Conservation (phyloP, 1,140 invertebrate species). For the Goniozus legneri region DNA sequence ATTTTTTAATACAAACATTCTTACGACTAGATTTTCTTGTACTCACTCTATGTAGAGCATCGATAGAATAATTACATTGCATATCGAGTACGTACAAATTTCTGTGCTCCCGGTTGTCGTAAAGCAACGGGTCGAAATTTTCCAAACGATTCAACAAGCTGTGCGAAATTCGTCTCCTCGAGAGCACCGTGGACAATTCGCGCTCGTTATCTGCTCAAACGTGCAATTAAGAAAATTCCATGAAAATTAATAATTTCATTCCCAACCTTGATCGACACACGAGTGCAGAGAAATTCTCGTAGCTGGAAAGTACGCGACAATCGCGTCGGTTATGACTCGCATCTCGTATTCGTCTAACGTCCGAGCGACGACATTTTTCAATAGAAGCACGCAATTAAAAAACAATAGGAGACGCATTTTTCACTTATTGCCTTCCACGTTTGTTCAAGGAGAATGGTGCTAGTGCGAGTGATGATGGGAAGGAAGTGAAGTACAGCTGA, state of each 20-base stretch:
- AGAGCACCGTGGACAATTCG: slow-evolving; percentile 15
- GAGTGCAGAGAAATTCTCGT: slow-evolving; percentile 21
- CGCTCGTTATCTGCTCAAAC: slow-evolving; percentile 9
- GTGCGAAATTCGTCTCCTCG: slow-evolving; percentile 4
- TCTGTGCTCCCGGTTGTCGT: slow-evolving; percentile 13
- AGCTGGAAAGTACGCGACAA: slow-evolving; percentile 11
- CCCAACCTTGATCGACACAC: slow-evolving; percentile 20
- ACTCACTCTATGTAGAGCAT: slow-evolving; percentile 8
- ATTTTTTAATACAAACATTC: too few species aligned
- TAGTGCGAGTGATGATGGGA: too few species aligned
- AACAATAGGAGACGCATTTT: too few species aligned
- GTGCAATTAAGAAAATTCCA: not conserved
- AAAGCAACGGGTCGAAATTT: not conserved
- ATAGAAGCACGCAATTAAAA: too few species aligned
- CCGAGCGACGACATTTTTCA: too few species aligned
- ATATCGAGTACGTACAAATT: slow-evolving; percentile 15
- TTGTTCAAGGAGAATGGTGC: too few species aligned
- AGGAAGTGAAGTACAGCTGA: too few species aligned
- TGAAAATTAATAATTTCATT: too few species aligned
- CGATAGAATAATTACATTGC: slow-evolving; percentile 14
- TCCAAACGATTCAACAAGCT: slow-evolving; percentile 1
- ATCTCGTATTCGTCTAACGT: too few species aligned
- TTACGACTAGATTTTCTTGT: too few species aligned
- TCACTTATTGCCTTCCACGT: too few species aligned
- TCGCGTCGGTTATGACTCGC: slow-evolving; percentile 21